Evolutionary conservation across 2,797 vertebrate species (phyloP).

Genomic region (Hippopotamyrus pictus): DNA sequence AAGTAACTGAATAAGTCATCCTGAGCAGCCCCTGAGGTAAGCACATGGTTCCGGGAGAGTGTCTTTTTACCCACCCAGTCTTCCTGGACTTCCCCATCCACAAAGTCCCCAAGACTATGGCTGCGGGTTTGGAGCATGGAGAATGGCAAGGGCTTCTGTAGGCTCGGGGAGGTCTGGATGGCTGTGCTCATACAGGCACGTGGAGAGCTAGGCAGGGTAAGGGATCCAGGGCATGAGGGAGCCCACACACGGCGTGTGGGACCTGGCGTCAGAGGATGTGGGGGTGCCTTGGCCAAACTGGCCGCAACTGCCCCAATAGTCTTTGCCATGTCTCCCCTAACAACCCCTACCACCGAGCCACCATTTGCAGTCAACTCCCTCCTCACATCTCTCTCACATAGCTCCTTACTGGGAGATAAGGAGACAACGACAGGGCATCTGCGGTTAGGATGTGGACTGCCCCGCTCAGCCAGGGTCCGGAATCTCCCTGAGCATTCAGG

Average conservation of each 20-base stretch:
- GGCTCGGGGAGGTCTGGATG: constrained; percentile 76
- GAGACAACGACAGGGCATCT: constrained; percentile 40
- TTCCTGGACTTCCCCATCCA: constrained; percentile 53
- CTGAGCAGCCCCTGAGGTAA: neutral
- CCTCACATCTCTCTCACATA: constrained; percentile 25
- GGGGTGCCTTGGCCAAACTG: constrained; percentile 64
- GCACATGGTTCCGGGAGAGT: constrained; percentile 46
- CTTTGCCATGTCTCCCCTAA: constrained; percentile 66
- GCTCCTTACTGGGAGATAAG: constrained; percentile 24
- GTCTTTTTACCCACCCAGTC: constrained; percentile 58
- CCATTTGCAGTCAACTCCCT: constrained; percentile 48
- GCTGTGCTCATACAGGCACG: constrained; percentile 68
- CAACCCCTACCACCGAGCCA: constrained; percentile 63
- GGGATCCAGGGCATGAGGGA: constrained; percentile 58
- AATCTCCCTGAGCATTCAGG: constrained; percentile 50
- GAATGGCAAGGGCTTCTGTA: constrained; percentile 61
- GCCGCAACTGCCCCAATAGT: constrained; percentile 66
- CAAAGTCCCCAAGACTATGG: constrained; percentile 56
- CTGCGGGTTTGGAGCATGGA: constrained; percentile 52
- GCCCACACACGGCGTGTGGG: constrained; percentile 66
- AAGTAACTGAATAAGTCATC: constrained; percentile 21
- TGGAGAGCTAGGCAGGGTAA: constrained; percentile 67
- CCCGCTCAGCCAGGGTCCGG: constrained; percentile 44
- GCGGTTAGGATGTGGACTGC: constrained; percentile 56
- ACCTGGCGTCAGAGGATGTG: constrained; percentile 65